These are phyloP conservation scores for Ophthalmotilapia sp. DNA, from an alignment of 2,113 vertebrate genomes.

Conservation along the genomic window DNA sequence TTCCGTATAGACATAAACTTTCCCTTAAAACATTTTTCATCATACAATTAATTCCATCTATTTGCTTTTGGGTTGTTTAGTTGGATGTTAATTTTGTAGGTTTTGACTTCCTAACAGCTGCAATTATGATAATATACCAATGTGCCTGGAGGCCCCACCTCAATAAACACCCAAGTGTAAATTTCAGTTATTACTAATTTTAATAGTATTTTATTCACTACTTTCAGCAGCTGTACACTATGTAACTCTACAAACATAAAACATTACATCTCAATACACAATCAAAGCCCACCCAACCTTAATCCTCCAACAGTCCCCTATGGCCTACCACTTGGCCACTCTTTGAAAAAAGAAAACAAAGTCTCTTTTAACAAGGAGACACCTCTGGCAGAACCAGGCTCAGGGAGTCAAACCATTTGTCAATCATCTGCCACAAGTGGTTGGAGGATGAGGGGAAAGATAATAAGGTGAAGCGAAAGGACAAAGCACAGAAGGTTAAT, in stretches of 20 bases:
- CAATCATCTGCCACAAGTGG: not conserved
- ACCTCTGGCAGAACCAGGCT: not conserved
- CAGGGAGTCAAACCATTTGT: not conserved
- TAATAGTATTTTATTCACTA: not conserved
- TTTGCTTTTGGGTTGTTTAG: constrained; percentile 2
- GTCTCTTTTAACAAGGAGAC: not conserved
- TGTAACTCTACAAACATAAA: not conserved
- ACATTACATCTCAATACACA: not conserved
- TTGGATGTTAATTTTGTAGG: constrained; percentile 6
- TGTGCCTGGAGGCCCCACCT: not conserved
- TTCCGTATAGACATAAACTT: not conserved
- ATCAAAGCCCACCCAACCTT: not conserved
- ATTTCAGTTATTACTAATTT: not conserved
- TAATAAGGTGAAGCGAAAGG: not conserved
- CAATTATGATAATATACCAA: constrained; percentile 28
- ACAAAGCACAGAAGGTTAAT: not conserved
- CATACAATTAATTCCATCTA: not conserved
- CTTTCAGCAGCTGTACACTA: not conserved
- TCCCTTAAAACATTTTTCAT: not conserved
- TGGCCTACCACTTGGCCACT: not conserved
- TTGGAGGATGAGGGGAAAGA: not conserved
- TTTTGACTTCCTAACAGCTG: not conserved
- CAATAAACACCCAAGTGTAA: not conserved
- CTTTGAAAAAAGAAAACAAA: not conserved
- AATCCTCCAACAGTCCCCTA: not conserved